Evolutionary conservation across 64 coral and sea anemone species (phyloP), one percentile per base, ranked within the genome.

Genomic region (Montipora cactus): DNA sequence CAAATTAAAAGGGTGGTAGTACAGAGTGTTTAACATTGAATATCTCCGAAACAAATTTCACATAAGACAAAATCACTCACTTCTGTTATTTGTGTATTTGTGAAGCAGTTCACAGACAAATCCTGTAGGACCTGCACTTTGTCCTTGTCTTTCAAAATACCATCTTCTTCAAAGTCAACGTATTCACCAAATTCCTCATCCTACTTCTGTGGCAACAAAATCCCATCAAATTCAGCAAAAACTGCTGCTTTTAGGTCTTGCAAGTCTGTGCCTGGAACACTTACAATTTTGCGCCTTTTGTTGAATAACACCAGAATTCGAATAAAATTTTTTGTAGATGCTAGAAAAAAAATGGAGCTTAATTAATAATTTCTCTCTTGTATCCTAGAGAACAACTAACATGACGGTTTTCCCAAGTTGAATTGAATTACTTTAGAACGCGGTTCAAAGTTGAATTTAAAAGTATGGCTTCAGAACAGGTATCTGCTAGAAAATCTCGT

Each of bases 121-220:
- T 77, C 75, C 75, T 77, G 75, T 11, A 77, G 75, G 14, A 77
- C 75, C 75, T 77, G 75, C 75, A 48, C 75, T 77, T 77, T 77
- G 75, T 77, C 75, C 75, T 77, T 77, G 14, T 47, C 75, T 46
- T 16, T 77, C 46, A 77, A 77, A 77, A 4, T 4, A 77, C 46
- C 0, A 14, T 20, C 72, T 11, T 76, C 74, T 76, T 77, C 44
- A 2, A 77, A 77, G 44, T 77, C 75, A 47, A 77, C 75, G 46
- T 46, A 77, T 14, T 48, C 75, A 77, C 75, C 15, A 14, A 77
- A 77, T 37, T 77, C 44, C 8, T 77, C 75, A 77, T 77, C 45
- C 75, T 14, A 77, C 44, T 77, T 77, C 75, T 77, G 75, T 14
- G 75, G 44, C 75, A 77, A 14, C 75, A 77, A 77, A 77, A 77